phyloP scores from a whole-genome alignment of 2,797 vertebrate species.

The Danio albolineatus region DNA sequence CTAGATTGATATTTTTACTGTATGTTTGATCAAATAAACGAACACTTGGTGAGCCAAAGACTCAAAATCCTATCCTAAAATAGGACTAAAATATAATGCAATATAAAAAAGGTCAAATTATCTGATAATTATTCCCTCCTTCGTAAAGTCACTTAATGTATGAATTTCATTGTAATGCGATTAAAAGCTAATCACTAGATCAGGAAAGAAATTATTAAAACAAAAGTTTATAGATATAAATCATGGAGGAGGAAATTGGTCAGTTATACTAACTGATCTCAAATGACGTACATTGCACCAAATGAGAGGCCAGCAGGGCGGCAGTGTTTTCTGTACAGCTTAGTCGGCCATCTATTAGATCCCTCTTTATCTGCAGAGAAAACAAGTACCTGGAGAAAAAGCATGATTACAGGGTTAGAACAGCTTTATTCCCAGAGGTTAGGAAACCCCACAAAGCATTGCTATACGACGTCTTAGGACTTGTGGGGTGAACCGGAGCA shows the following conservation, averaged over 20 bases:
- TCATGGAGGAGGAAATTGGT: neutral
- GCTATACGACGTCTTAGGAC: too few relatives aligned
- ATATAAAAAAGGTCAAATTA: neutral
- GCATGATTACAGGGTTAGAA: constrained; percentile 1
- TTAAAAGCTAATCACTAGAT: neutral
- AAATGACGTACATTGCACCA: constrained; percentile 89
- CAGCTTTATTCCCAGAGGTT: too few relatives aligned
- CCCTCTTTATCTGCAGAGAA: constrained; percentile 94
- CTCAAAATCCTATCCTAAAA: neutral
- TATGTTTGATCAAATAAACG: neutral
- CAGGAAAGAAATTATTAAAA: neutral
- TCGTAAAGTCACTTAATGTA: neutral
- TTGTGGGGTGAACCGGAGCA: too few relatives aligned
- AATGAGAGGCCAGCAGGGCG: constrained; percentile 89
- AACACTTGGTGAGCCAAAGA: neutral
- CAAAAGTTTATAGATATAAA: neutral
- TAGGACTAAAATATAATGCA: too few relatives aligned
- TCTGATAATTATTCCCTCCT: neutral
- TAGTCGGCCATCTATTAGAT: constrained; percentile 88
- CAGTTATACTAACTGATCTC: neutral
- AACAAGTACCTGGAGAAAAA: constrained; percentile 88
- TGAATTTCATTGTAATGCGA: neutral
- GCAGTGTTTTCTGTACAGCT: constrained; percentile 89
- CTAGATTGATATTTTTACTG: neutral
- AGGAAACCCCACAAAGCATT: too few relatives aligned